Conservation (phyloP, 1,140 invertebrate genomes). For the Apocrypta bakeri region DNA sequence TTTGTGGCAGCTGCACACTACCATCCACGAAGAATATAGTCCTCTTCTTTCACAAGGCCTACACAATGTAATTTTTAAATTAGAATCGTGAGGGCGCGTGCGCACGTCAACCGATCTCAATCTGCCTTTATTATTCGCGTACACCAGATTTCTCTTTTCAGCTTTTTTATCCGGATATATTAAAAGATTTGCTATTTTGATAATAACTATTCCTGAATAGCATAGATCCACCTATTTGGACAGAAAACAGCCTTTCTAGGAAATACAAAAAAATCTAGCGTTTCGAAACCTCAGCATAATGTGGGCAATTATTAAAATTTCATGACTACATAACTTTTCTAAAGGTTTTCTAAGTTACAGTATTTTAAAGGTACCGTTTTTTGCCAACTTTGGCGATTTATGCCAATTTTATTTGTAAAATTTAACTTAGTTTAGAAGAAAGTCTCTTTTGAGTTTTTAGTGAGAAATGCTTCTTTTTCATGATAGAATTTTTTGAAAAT, state of each 20-base stretch:
- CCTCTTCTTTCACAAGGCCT: conserved; percentile 26
- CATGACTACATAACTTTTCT: too few relatives aligned
- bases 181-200: conserved; percentile 17
- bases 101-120: conserved; percentile 8
- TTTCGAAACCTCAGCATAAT: too few relatives aligned
- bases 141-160: neutral
- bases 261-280: neutral
- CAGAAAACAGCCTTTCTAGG: neutral
- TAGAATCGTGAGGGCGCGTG: conserved; percentile 15
- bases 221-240: neutral
- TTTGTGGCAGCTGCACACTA: conserved; percentile 39
- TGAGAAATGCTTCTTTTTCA: too few relatives aligned
- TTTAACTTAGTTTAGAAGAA: too few relatives aligned
- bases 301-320: too few relatives aligned
- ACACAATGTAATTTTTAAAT: conserved; percentile 43
- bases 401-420: too few relatives aligned
- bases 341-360: too few relatives aligned
- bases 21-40: conserved; percentile 5
- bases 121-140: conserved; percentile 38
- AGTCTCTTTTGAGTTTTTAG: too few relatives aligned
- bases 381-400: too few relatives aligned
- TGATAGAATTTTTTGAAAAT: too few relatives aligned
- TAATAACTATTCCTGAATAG: neutral
- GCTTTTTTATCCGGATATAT: neutral
- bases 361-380: too few relatives aligned